Percentiles rank a stretch among this genome's conserved stretches.
These are phyloP conservation scores for Lochmaea crataegi DNA, from an alignment of 2,888 invertebrate species.

Conservation along the genomic window DNA sequence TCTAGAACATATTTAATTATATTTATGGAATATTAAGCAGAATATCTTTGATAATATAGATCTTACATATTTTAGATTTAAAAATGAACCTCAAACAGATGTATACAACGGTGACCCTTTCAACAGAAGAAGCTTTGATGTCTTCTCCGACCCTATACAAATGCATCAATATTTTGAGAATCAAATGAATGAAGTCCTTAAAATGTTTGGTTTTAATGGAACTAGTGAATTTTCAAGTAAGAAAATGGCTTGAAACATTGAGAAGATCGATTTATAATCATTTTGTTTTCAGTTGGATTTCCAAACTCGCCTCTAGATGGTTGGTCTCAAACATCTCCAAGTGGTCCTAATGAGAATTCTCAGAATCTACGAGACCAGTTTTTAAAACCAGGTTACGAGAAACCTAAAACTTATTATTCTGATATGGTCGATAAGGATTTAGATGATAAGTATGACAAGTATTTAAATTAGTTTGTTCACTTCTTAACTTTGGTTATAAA, in stretches of 20 bases:
- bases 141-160: slow-evolving; percentile 72
- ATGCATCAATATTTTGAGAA: slow-evolving; percentile 72
- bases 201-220: slow-evolving; percentile 62
- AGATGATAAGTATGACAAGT: slow-evolving; percentile 47
- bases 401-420: slow-evolving; percentile 40
- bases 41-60: not conserved
- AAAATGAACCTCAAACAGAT: not conserved
- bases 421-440: slow-evolving; percentile 55
- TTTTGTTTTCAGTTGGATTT: slow-evolving; percentile 40
- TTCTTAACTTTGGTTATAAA: not conserved
- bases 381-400: slow-evolving; percentile 67
- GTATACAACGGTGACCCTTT: slow-evolving; percentile 15
- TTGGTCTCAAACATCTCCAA: slow-evolving; percentile 19
- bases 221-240: slow-evolving; percentile 46
- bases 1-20: not conserved
- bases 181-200: slow-evolving; percentile 71
- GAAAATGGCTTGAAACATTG: slow-evolving; percentile 14
- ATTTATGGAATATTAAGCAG: no score
- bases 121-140: slow-evolving; percentile 62
- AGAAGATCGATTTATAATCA: not conserved
- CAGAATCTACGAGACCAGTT: slow-evolving; percentile 67
- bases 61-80: slow-evolving; percentile 10
- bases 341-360: slow-evolving; percentile 25
- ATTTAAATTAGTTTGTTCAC: not conserved
- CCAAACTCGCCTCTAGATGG: slow-evolving; percentile 37